phyloP scores from a whole-genome alignment of 2,113 vertebrate species.

The Nothocercus julius region DNA sequence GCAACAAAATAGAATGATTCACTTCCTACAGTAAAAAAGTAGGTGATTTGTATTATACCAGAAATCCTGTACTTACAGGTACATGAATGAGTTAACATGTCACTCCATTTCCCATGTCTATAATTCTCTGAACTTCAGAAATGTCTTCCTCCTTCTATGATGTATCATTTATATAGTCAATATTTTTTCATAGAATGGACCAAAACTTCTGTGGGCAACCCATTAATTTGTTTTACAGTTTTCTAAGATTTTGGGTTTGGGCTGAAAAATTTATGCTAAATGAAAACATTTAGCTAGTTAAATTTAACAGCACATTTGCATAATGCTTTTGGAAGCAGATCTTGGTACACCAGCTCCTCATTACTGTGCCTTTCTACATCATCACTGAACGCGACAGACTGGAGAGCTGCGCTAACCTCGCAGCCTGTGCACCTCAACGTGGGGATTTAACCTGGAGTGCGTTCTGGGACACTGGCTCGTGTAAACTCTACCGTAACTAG shows the following conservation, averaged over 20 bases:
- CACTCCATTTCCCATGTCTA: not conserved
- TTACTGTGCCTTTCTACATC: not conserved
- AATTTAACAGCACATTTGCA: fast-evolving
- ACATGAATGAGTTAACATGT: not conserved
- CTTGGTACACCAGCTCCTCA: not conserved
- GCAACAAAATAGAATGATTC: not conserved
- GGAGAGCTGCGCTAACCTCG: not conserved
- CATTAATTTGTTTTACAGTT: not conserved
- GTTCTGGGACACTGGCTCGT: fast-evolving
- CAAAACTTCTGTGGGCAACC: not conserved
- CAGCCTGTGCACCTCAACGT: not conserved
- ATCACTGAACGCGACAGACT: not conserved
- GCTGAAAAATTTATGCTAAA: not conserved
- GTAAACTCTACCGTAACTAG: not conserved
- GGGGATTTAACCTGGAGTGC: not conserved
- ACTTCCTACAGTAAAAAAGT: not conserved
- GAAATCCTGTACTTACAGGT: not conserved
- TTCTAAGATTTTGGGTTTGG: not conserved
- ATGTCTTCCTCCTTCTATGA: not conserved
- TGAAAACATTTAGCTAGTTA: not conserved
- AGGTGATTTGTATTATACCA: not conserved
- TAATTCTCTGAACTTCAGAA: not conserved
- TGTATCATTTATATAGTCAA: not conserved
- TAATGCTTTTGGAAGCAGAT: not conserved
- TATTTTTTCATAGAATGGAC: not conserved